phyloP scores from a whole-genome alignment of 2,888 invertebrate genomes.

The Lacanobia wlatinum region DNA sequence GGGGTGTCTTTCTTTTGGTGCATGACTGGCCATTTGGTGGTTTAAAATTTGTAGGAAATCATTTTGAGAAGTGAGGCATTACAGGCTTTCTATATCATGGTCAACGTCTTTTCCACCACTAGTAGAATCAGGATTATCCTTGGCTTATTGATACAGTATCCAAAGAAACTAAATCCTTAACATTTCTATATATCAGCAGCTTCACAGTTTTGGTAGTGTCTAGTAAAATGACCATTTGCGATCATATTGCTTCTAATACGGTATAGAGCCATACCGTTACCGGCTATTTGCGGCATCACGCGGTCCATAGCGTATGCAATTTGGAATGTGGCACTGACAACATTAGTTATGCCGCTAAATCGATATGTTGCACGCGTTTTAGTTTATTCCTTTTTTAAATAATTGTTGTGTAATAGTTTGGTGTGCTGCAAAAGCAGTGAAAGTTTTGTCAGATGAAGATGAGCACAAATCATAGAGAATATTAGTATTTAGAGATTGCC shows the following conservation, averaged over 20 bases:
- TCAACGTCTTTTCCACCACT: background rate
- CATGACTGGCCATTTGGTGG: slow-evolving; percentile 20
- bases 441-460: slow-evolving; percentile 35
- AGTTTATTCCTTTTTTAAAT: slow-evolving; percentile 21
- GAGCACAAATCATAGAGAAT: too few relatives aligned
- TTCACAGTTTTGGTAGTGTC: background rate
- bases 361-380: slow-evolving; percentile 37
- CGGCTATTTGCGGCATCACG: slow-evolving; percentile 47
- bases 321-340: slow-evolving; percentile 58
- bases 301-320: slow-evolving; percentile 50
- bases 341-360: slow-evolving; percentile 58
- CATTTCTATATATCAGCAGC: background rate
- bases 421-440: slow-evolving; percentile 44
- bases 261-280: slow-evolving; percentile 45
- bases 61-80: background rate
- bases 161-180: background rate
- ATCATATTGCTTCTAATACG: slow-evolving; percentile 48
- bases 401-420: slow-evolving; percentile 43
- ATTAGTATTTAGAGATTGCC: too few relatives aligned
- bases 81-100: background rate
- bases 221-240: slow-evolving; percentile 4
- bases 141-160: background rate
- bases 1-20: slow-evolving; percentile 7
- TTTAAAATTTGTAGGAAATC: background rate
- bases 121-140: background rate